Evolutionary conservation across 2,888 invertebrate genomes (phyloP).

Genomic region (Nezara viridula): DNA sequence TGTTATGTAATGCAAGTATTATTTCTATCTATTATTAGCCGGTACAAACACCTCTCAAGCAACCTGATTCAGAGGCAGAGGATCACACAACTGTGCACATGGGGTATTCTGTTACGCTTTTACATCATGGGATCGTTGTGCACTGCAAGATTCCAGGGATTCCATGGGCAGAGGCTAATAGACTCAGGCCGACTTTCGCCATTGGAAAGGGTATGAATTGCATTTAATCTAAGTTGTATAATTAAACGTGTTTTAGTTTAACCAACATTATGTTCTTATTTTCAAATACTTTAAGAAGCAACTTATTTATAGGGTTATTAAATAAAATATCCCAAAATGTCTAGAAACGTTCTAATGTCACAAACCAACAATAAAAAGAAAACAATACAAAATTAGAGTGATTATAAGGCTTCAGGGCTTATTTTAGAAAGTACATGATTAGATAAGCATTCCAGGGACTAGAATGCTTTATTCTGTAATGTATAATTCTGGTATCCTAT

Average conservation of each 20-base stretch:
- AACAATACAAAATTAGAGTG: too few species aligned
- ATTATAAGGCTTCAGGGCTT: too few species aligned
- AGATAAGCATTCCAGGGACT: too few species aligned
- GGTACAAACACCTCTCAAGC: constrained; percentile 73
- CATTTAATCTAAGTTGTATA: not conserved
- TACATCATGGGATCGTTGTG: constrained; percentile 87
- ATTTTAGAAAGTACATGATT: too few species aligned
- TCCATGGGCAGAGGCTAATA: constrained; percentile 83
- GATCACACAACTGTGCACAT: constrained; percentile 80
- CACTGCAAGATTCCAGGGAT: constrained; percentile 87
- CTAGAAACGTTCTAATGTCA: too few species aligned
- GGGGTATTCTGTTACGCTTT: constrained; percentile 85
- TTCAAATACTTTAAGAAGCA: not conserved
- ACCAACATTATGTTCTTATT: not conserved
- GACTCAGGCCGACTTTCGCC: constrained; percentile 82
- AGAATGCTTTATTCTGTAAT: too few species aligned
- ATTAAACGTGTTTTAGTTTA: not conserved
- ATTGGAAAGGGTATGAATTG: constrained; percentile 75
- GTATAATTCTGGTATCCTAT: too few species aligned
- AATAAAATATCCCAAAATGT: too few species aligned
- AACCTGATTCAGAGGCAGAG: constrained; percentile 67
- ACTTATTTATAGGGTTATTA: too few species aligned
- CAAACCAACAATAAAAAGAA: too few species aligned
- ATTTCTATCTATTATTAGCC: constrained; percentile 69
- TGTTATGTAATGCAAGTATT: not conserved